These are phyloP conservation scores for Xenus cinereus DNA, from an alignment of 2,113 vertebrate species.

Conservation along the genomic window DNA sequence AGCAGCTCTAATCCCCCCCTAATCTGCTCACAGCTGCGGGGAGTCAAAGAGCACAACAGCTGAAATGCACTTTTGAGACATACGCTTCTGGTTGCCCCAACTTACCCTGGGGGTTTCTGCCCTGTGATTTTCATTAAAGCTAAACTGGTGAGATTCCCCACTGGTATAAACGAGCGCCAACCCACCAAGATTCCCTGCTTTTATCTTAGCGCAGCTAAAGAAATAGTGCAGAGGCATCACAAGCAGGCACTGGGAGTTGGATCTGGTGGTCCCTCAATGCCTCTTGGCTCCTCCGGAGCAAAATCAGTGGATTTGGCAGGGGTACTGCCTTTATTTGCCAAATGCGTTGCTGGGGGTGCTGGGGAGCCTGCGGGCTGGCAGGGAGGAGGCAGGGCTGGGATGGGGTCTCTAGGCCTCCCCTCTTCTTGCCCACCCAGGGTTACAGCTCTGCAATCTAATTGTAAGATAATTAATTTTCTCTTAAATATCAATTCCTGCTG, in stretches of 20 bases:
- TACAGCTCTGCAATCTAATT: neutral
- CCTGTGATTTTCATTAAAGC: neutral
- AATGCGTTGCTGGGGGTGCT: neutral
- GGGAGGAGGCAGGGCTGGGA: neutral
- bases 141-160: neutral
- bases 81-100: neutral
- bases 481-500: neutral
- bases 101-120: neutral
- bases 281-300: neutral
- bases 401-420: neutral
- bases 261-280: neutral
- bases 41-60: constrained; percentile 24
- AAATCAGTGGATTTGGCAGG: constrained; percentile 10
- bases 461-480: neutral
- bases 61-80: constrained; percentile 17
- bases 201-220: neutral
- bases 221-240: neutral
- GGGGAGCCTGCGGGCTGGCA: neutral
- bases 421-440: neutral
- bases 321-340: neutral
- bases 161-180: neutral
- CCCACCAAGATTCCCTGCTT: neutral
- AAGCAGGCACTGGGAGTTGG: neutral
- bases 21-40: neutral
- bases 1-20: neutral